phyloP scores from a whole-genome alignment of 1,140 invertebrate genomes.

The Drosophila nigromelanica region DNA sequence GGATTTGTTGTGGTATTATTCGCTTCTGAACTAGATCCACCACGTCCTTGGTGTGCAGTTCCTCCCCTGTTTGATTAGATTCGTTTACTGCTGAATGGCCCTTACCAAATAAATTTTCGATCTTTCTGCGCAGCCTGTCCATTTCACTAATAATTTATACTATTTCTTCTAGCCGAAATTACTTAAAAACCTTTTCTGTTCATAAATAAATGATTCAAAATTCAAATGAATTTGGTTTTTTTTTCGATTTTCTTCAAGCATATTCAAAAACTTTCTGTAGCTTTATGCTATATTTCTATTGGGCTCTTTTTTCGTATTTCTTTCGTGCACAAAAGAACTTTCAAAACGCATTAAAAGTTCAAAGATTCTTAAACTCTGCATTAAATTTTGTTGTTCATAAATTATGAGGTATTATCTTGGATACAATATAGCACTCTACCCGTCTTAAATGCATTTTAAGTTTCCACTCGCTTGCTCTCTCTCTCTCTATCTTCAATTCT shows the following conservation, averaged over 20 bases:
- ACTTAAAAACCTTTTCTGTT: not conserved
- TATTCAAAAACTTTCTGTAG: not conserved
- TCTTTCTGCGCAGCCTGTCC: constrained; percentile 23
- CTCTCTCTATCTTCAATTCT: not conserved
- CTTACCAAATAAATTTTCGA: not conserved
- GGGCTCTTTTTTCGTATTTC: not conserved
- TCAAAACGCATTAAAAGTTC: constrained; percentile 53
- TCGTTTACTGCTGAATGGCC: not conserved
- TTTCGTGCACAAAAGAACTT: constrained; percentile 48
- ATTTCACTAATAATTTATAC: constrained; percentile 4
- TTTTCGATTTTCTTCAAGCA: not conserved
- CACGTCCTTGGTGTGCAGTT: constrained; percentile 5
- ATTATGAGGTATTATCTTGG: constrained; percentile 46
- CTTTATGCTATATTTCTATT: constrained; percentile 1
- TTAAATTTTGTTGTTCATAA: constrained; percentile 46
- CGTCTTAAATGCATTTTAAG: constrained; percentile 19
- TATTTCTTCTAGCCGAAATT: not conserved
- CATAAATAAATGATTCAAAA: constrained; percentile 5
- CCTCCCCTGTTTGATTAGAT: not conserved
- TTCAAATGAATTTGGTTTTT: not conserved
- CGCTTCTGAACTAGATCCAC: constrained; percentile 25
- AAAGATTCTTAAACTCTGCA: constrained; percentile 40
- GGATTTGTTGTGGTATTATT: too few species aligned
- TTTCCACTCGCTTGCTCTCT: not conserved
- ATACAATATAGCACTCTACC: not conserved